Conservation (phyloP, 2,113 vertebrate species). For the Bolborhynchus lineola region DNA sequence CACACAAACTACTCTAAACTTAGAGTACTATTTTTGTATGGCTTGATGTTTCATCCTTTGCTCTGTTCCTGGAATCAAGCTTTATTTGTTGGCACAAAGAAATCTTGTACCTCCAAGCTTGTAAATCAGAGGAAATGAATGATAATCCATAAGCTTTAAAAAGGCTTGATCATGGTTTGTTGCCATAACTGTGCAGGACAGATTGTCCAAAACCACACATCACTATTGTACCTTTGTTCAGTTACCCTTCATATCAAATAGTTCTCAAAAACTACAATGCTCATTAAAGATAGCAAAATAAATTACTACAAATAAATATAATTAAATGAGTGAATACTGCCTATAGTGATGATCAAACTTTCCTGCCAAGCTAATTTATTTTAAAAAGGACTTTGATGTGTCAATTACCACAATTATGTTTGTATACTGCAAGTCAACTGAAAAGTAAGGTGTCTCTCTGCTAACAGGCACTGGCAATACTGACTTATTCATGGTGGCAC, state of each 20-base stretch:
- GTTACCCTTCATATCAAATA: background rate
- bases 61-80: background rate
- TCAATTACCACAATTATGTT: background rate
- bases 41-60: background rate
- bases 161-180: background rate
- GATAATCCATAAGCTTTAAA: background rate
- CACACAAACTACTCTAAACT: background rate
- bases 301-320: background rate
- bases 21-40: background rate
- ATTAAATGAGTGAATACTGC: background rate
- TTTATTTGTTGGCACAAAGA: constrained; percentile 1
- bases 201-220: background rate
- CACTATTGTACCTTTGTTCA: background rate
- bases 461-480: background rate
- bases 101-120: background rate
- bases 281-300: background rate
- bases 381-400: background rate
- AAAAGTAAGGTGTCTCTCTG: background rate
- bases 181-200: background rate
- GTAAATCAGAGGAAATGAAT: background rate
- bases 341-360: background rate
- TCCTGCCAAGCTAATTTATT: background rate
- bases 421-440: background rate
- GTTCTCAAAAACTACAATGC: background rate
- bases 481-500: background rate